A percentile compares a stretch with the other conserved stretches of the same genome.
Evolutionary conservation across 2,888 invertebrate genomes (phyloP).

Genomic region (Sinelater perroti): DNA sequence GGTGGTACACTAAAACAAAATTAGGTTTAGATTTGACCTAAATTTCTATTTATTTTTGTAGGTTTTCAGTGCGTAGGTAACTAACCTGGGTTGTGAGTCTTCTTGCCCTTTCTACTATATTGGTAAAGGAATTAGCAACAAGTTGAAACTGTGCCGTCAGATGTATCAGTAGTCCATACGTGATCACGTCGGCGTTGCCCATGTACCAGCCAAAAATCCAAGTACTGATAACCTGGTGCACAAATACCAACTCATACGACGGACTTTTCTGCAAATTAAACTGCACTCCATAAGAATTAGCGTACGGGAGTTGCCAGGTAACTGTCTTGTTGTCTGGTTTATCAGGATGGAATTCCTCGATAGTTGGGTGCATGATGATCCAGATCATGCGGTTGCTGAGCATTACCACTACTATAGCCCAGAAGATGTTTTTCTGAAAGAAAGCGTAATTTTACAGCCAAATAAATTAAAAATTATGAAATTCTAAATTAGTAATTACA

Average conservation of each 20-base stretch:
- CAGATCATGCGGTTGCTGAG: constrained; percentile 10
- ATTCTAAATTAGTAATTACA: no score
- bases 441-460: no score
- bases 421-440: not conserved
- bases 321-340: not conserved
- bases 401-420: not conserved
- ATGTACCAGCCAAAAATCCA: constrained; percentile 7
- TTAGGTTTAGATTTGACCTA: no score
- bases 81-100: not conserved
- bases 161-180: constrained; percentile 9
- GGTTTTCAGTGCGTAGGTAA: no score
- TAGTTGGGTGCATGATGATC: constrained; percentile 3
- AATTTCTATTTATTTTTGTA: no score
- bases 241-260: constrained; percentile 9
- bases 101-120: not conserved
- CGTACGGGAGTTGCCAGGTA: constrained; percentile 6
- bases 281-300: not conserved
- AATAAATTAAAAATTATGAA: no score
- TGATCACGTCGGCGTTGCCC: constrained; percentile 1
- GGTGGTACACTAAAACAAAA: no score
- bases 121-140: constrained; percentile 1
- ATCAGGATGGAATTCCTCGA: not conserved
- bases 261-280: constrained; percentile 11
- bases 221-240: not conserved
- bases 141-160: constrained; percentile 12